Conservation (phyloP, 2,797 vertebrate genomes). For the Fistularia commersonii region DNA sequence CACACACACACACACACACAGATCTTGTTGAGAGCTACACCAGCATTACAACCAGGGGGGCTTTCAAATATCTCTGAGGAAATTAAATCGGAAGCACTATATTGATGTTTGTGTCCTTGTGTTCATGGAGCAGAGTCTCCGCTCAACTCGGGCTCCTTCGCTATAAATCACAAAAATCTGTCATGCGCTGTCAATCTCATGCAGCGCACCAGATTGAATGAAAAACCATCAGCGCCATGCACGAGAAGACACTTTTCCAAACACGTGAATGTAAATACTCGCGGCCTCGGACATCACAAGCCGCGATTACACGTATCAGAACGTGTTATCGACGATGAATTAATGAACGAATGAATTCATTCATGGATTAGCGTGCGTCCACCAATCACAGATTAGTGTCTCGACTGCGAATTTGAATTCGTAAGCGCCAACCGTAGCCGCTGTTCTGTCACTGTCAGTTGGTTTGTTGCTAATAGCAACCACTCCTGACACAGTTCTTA, state of each 20-base stretch:
- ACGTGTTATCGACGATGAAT: too few species aligned
- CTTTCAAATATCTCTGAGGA: slow-evolving; percentile 27
- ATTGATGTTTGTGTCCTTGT: slow-evolving; percentile 29
- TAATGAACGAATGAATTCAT: too few species aligned
- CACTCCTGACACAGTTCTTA: not conserved
- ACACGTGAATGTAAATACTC: too few species aligned
- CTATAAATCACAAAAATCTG: slow-evolving; percentile 38
- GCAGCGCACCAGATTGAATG: not conserved
- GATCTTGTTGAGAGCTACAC: slow-evolving; percentile 8
- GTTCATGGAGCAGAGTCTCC: slow-evolving; percentile 17
- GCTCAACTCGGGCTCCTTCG: slow-evolving; percentile 8
- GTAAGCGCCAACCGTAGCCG: too few species aligned
- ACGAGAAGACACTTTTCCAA: too few species aligned
- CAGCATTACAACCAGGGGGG: slow-evolving; percentile 2
- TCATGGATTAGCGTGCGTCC: too few species aligned
- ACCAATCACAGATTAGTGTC: too few species aligned
- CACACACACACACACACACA: slow-evolving; percentile 4
- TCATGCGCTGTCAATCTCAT: slow-evolving; percentile 26
- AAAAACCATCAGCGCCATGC: too few species aligned
- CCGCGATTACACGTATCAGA: too few species aligned
- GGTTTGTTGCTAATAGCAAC: slow-evolving; percentile 5
- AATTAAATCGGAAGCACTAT: slow-evolving; percentile 31
- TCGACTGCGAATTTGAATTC: too few species aligned
- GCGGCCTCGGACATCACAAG: too few species aligned
- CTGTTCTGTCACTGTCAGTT: not conserved